These are phyloP conservation scores for Calosoma granatense DNA, from an alignment of 1,140 invertebrate species.

Conservation along the genomic window DNA sequence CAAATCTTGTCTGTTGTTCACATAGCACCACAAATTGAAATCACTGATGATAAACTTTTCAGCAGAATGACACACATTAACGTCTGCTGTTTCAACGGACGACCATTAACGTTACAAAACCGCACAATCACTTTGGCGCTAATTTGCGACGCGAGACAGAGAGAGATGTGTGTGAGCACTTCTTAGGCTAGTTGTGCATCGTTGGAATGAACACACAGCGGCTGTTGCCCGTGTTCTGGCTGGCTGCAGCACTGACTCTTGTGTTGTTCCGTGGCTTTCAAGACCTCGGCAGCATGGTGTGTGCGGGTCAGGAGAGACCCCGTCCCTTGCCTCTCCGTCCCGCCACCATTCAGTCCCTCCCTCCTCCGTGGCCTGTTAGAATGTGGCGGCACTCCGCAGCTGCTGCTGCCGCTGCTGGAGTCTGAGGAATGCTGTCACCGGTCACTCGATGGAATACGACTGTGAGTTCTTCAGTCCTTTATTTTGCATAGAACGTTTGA, in stretches of 20 bases:
- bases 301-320: slow-evolving; percentile 8
- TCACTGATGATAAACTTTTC: too few relatives aligned
- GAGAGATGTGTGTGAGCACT: too few relatives aligned
- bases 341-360: not conserved
- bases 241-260: not conserved
- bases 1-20: too few relatives aligned
- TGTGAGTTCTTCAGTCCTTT: too few relatives aligned
- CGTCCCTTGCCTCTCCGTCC: not conserved
- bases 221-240: not conserved
- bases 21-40: too few relatives aligned
- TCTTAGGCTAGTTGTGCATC: too few relatives aligned
- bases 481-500: too few relatives aligned
- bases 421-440: slow-evolving; percentile 3
- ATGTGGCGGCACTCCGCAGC: not conserved
- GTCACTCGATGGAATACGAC: slow-evolving; percentile 5
- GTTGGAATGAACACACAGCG: not conserved
- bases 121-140: too few relatives aligned
- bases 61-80: too few relatives aligned
- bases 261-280: not conserved
- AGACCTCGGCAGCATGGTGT: not conserved
- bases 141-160: too few relatives aligned
- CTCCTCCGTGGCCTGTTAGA: not conserved
- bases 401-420: not conserved
- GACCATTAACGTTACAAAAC: too few relatives aligned
- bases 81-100: too few relatives aligned